A percentile compares a stretch with the other conserved stretches of the same genome.
Evolutionary conservation across 1,140 invertebrate species (phyloP).

Genomic region (Ruditapes philippinarum): DNA sequence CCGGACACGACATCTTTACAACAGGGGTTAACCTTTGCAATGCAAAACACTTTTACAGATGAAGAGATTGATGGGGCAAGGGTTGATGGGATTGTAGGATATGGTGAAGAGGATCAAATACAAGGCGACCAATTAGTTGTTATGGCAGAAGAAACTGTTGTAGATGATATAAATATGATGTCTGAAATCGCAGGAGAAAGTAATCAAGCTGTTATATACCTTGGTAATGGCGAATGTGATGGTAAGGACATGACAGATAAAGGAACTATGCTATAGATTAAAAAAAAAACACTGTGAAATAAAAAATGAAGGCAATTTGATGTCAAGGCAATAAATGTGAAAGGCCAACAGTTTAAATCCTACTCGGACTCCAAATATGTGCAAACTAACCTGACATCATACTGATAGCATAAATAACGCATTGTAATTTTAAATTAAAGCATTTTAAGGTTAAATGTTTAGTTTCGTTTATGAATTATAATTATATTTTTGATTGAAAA

Average conservation of each 20-base stretch:
- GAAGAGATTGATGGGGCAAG: background rate
- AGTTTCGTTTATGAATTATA: too few species aligned
- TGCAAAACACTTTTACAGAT: background rate
- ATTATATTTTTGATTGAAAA: too few species aligned
- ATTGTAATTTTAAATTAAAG: too few species aligned
- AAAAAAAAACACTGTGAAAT: too few species aligned
- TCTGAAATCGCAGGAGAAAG: background rate
- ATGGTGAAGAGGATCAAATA: background rate
- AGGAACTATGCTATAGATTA: background rate
- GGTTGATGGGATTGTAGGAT: background rate
- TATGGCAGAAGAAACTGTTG: conserved; percentile 1
- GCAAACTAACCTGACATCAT: too few species aligned
- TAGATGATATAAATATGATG: background rate
- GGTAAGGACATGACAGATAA: conserved; percentile 35
- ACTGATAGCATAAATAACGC: too few species aligned
- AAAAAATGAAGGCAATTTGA: too few species aligned
- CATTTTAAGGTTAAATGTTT: too few species aligned
- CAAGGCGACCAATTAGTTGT: background rate
- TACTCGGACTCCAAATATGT: too few species aligned
- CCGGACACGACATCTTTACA: background rate
- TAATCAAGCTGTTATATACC: conserved; percentile 37
- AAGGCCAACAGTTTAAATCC: too few species aligned
- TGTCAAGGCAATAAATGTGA: too few species aligned
- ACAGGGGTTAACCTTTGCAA: background rate
- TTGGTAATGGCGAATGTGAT: conserved; percentile 34